Conservation (phyloP, 2,888 invertebrate species). For the Spicauda simplicius region DNA sequence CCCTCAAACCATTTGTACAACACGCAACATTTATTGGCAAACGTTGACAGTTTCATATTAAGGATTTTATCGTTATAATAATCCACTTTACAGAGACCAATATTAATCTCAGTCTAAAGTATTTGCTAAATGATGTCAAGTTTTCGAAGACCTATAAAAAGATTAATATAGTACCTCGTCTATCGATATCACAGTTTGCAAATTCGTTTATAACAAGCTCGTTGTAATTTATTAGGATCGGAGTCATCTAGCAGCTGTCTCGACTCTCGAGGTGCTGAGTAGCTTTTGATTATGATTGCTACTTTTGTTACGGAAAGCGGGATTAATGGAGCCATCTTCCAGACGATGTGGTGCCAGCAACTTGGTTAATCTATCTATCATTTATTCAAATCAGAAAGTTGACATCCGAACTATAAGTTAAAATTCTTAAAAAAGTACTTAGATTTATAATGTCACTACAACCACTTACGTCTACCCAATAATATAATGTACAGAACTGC, state of each 20-base stretch:
- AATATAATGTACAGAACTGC: no score
- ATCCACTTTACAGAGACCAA: no score
- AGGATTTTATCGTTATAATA: no score
- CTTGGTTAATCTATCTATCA: neutral
- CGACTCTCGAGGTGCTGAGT: conserved; percentile 14
- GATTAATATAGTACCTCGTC: neutral
- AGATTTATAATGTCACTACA: no score
- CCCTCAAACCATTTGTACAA: no score
- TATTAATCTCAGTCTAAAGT: no score
- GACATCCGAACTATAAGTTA: neutral
- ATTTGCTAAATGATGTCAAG: neutral
- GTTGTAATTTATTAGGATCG: conserved; percentile 12
- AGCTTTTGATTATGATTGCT: conserved; percentile 27
- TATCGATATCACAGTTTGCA: neutral
- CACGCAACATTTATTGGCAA: no score
- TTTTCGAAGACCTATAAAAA: neutral
- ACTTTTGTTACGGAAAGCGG: conserved; percentile 8
- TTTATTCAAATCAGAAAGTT: neutral
- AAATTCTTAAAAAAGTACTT: no score
- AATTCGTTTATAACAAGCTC: conserved; percentile 12
- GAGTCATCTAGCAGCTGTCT: conserved; percentile 16
- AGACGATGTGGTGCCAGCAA: conserved; percentile 1
- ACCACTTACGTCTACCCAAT: no score
- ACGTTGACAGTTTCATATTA: no score
- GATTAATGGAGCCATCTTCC: neutral